phyloP scores from a whole-genome alignment of 2,797 vertebrate species.

The Sebastes umbrosus region DNA sequence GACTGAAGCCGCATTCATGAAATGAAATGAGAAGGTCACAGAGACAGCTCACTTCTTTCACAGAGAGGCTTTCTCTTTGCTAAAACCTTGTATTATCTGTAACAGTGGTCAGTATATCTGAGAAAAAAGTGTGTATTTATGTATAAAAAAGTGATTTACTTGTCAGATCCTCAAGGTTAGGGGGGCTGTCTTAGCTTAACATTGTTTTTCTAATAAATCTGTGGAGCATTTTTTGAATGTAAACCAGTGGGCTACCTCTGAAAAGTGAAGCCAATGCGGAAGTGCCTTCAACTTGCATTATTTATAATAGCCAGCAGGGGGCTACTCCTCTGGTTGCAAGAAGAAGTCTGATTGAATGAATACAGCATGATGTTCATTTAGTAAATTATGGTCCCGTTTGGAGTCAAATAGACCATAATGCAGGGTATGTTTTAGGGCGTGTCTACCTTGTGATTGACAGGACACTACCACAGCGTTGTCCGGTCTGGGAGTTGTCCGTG shows the following conservation, averaged over 20 bases:
- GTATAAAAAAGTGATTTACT: not conserved
- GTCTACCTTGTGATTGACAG: no score
- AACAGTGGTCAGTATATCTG: not conserved
- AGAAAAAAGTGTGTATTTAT: not conserved
- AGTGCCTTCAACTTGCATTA: no score
- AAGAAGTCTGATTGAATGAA: no score
- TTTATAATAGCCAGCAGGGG: no score
- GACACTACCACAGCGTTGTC: no score
- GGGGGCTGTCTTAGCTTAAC: not conserved
- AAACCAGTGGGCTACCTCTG: not conserved
- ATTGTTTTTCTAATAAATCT: not conserved
- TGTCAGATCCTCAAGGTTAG: not conserved
- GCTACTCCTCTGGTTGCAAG: no score
- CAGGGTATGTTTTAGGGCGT: no score
- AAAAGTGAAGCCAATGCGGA: no score
- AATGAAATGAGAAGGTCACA: not conserved
- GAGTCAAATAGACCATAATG: no score
- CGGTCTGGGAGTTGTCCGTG: no score
- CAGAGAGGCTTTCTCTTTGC: not conserved
- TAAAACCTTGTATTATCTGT: not conserved
- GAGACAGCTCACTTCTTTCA: not conserved
- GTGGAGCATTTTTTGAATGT: not conserved
- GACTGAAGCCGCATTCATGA: not conserved
- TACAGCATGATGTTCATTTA: no score
- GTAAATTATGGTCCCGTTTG: no score